phyloP scores from a whole-genome alignment of 2,888 invertebrate genomes.

The Melolontha melolontha region DNA sequence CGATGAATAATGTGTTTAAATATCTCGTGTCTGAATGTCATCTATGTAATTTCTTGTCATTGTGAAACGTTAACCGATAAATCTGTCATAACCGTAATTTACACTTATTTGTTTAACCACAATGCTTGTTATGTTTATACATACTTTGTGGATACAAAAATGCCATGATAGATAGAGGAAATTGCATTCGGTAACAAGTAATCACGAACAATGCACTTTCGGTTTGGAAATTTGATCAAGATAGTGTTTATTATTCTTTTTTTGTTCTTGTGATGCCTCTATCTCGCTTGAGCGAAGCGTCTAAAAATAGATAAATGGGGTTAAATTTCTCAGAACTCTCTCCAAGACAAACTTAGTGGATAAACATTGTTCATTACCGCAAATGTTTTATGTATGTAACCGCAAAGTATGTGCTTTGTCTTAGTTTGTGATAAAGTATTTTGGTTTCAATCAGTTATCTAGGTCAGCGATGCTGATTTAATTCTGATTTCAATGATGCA shows the following conservation, averaged over 20 bases:
- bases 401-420: background rate
- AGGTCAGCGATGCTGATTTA: too few species aligned
- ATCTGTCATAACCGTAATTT: too few species aligned
- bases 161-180: background rate
- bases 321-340: slow-evolving; percentile 12
- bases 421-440: background rate
- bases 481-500: too few species aligned
- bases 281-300: background rate
- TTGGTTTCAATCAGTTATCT: too few species aligned
- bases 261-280: background rate
- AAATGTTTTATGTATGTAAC: slow-evolving; percentile 3
- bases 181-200: background rate
- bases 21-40: too few species aligned
- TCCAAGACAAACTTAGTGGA: background rate
- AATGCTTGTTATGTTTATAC: background rate
- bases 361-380: slow-evolving; percentile 6
- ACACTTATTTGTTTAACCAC: background rate
- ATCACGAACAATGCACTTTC: background rate
- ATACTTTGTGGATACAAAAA: background rate
- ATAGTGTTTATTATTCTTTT: slow-evolving; percentile 4
- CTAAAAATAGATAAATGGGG: slow-evolving; percentile 10
- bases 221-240: slow-evolving; percentile 1
- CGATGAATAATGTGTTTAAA: too few species aligned
- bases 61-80: too few species aligned
- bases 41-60: too few species aligned